Percentiles rank a stretch among this genome's conserved stretches.
Evolutionary conservation across 2,888 invertebrate species (phyloP).

Genomic region (Drosophila affinis): DNA sequence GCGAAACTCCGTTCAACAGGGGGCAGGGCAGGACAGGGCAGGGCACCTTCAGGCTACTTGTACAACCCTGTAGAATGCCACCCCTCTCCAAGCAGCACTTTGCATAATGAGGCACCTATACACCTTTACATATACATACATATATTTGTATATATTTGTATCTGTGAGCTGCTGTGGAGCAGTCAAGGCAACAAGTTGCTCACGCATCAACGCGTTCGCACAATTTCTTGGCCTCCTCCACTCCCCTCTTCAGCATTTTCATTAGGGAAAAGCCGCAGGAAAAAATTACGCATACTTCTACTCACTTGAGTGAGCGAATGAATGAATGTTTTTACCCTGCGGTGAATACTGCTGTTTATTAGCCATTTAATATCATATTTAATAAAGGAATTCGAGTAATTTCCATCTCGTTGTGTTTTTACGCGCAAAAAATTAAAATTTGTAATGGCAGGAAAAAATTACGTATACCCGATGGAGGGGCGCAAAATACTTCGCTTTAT

Average conservation of each 20-base stretch:
- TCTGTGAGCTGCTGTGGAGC: slow-evolving; percentile 8
- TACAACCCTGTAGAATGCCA: not conserved
- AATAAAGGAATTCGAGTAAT: not conserved
- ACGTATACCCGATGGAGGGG: too few relatives aligned
- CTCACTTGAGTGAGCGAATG: not conserved
- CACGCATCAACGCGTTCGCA: slow-evolving; percentile 73
- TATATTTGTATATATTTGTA: not conserved
- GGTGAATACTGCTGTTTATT: not conserved
- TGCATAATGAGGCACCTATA: slow-evolving; percentile 66
- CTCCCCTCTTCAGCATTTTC: slow-evolving; percentile 48
- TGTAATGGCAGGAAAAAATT: not conserved
- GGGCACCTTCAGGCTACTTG: slow-evolving; percentile 14
- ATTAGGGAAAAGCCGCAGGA: slow-evolving; percentile 45
- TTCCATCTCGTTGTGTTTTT: not conserved
- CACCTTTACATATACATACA: not conserved
- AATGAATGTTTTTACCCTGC: not conserved
- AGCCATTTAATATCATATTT: not conserved
- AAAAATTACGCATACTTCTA: not conserved
- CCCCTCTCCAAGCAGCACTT: slow-evolving; percentile 52
- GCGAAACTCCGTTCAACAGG: not conserved
- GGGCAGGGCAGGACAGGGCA: not conserved
- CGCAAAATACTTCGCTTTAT: too few relatives aligned
- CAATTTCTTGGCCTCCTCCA: slow-evolving; percentile 41
- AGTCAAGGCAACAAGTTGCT: slow-evolving; percentile 73
- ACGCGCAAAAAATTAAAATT: not conserved